These are phyloP conservation scores for Melipona bicolor DNA, from an alignment of 2,888 invertebrate genomes.

Conservation along the genomic window DNA sequence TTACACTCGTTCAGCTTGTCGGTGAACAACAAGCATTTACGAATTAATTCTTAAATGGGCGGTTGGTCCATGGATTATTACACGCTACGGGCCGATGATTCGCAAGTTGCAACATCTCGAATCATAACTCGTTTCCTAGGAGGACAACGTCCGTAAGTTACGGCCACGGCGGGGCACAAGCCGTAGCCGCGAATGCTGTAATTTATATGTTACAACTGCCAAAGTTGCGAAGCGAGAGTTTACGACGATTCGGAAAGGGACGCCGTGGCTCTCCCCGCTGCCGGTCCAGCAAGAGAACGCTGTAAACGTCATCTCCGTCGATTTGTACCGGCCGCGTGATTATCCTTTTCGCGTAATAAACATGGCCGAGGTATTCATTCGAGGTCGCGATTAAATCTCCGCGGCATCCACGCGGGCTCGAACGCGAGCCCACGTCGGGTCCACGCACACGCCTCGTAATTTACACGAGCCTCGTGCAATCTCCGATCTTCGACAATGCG, in stretches of 20 bases:
- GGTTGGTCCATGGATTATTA: slow-evolving; percentile 31
- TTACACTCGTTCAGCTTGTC: neutral
- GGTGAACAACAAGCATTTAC: neutral
- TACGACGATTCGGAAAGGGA: slow-evolving; percentile 34
- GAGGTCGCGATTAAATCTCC: slow-evolving; percentile 47
- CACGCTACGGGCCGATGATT: slow-evolving; percentile 38
- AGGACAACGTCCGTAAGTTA: slow-evolving; percentile 64
- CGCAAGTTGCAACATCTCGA: slow-evolving; percentile 56
- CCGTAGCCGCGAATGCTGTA: slow-evolving; percentile 55
- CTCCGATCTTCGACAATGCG: slow-evolving; percentile 39
- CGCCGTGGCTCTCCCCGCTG: neutral
- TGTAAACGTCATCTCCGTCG: slow-evolving; percentile 57
- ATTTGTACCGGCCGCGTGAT: slow-evolving; percentile 51
- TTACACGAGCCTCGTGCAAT: slow-evolving; percentile 33
- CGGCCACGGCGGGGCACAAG: slow-evolving; percentile 31
- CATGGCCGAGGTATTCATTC: slow-evolving; percentile 50
- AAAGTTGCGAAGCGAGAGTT: slow-evolving; percentile 68
- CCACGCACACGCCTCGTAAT: slow-evolving; percentile 25
- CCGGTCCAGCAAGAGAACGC: slow-evolving; percentile 17
- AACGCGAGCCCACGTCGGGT: neutral
- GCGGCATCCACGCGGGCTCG: neutral
- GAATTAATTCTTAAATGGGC: slow-evolving; percentile 51
- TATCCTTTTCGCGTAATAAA: slow-evolving; percentile 56
- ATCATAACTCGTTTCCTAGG: slow-evolving; percentile 60
- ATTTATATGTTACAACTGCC: slow-evolving; percentile 72